Percentiles rank a stretch among this genome's conserved stretches.
These are phyloP conservation scores for Oryzias javanicus DNA, from an alignment of 2,113 vertebrate species.

Conservation along the genomic window DNA sequence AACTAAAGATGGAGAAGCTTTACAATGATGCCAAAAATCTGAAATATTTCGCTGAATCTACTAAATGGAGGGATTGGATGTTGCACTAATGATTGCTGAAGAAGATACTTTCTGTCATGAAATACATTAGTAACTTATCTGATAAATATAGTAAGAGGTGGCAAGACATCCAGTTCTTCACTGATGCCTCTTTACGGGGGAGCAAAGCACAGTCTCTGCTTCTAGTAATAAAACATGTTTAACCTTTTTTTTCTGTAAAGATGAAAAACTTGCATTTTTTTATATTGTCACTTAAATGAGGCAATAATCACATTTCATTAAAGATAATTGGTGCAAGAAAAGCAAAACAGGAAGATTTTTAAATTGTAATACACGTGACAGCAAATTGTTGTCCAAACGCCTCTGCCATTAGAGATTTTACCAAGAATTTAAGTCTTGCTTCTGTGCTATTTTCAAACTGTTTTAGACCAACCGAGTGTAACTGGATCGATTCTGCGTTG, in stretches of 20 bases:
- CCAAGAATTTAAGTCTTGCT: too few relatives aligned
- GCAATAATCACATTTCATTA: background rate
- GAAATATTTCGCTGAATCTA: conserved; percentile 7
- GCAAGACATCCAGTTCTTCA: conserved; percentile 57
- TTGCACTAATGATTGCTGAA: background rate
- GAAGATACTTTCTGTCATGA: background rate
- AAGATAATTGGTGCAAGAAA: background rate
- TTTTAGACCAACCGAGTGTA: too few relatives aligned
- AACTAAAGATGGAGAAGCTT: too few relatives aligned
- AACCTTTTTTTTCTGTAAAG: background rate
- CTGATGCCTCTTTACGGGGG: rapidly evolving
- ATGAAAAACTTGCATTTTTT: background rate
- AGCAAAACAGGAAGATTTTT: too few relatives aligned
- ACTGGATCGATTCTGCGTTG: too few relatives aligned
- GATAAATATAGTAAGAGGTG: conserved; percentile 67
- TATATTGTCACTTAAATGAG: background rate
- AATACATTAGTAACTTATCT: conserved; percentile 21
- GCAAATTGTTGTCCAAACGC: too few relatives aligned
- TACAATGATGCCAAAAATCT: too few relatives aligned
- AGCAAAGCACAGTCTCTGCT: conserved; percentile 58
- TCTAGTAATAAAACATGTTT: too few relatives aligned
- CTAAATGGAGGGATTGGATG: conserved; percentile 10
- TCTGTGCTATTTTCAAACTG: too few relatives aligned
- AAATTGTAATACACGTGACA: too few relatives aligned
- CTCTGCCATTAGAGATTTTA: too few relatives aligned